A percentile compares a stretch with the other conserved stretches of the same genome.
These are phyloP conservation scores for Rhincodon typus DNA, from an alignment of 2,797 vertebrate genomes.

Conservation along the genomic window DNA sequence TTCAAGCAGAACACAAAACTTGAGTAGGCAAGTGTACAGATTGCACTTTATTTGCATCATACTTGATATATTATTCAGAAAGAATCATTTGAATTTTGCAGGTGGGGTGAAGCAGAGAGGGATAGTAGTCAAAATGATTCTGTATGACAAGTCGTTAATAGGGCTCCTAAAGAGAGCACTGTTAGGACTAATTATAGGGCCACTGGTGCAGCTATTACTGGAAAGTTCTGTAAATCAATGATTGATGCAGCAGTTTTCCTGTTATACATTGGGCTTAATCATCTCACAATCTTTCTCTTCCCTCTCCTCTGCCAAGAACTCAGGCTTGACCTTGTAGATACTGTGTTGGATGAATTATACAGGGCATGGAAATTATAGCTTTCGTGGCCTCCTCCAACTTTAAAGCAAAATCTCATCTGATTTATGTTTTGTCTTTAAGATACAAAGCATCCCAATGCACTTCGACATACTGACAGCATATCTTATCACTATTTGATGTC, in stretches of 20 bases:
- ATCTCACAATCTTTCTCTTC: neutral
- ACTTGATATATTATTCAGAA: neutral
- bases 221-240: neutral
- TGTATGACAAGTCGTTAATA: neutral
- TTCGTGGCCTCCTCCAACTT: neutral
- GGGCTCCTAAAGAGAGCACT: neutral
- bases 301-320: neutral
- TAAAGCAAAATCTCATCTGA: neutral
- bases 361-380: neutral
- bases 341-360: neutral
- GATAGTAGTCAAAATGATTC: neutral
- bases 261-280: neutral
- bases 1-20: neutral
- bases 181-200: neutral
- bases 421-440: neutral
- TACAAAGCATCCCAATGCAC: neutral
- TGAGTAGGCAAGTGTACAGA: neutral
- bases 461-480: neutral
- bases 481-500: neutral
- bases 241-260: neutral
- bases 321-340: neutral
- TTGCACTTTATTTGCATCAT: neutral
- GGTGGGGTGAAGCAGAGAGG: neutral
- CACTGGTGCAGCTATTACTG: neutral
- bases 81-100: neutral